These are phyloP conservation scores for Acleris cristana DNA, from an alignment of 2,888 invertebrate species.

Conservation along the genomic window DNA sequence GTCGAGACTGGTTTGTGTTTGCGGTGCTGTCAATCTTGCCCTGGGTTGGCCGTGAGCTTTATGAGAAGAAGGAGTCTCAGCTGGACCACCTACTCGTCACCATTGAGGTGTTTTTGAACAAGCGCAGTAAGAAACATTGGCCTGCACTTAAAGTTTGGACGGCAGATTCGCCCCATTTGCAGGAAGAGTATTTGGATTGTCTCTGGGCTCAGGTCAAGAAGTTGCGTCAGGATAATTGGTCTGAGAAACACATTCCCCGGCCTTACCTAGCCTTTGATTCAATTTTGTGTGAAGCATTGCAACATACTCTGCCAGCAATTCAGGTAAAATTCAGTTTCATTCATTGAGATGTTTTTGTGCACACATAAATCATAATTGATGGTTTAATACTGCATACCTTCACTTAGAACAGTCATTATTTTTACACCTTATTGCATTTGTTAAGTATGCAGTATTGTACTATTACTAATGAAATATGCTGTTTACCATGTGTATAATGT, in stretches of 20 bases:
- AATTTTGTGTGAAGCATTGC: slow-evolving; percentile 96
- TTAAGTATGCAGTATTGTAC: too few relatives aligned
- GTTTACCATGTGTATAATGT: too few relatives aligned
- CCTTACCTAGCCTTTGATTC: slow-evolving; percentile 98
- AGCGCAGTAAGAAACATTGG: slow-evolving; percentile 96
- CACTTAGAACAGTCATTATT: too few relatives aligned
- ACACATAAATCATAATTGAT: background rate
- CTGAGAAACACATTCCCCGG: slow-evolving; percentile 97
- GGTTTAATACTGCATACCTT: too few relatives aligned
- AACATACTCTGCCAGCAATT: slow-evolving; percentile 96
- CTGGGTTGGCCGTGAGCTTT: slow-evolving; percentile 97
- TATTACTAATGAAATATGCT: too few relatives aligned
- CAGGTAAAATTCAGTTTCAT: slow-evolving; percentile 60
- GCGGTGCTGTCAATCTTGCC: slow-evolving; percentile 96
- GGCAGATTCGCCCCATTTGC: slow-evolving; percentile 96
- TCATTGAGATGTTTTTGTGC: background rate
- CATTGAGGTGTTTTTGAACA: slow-evolving; percentile 95
- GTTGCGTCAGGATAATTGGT: slow-evolving; percentile 96
- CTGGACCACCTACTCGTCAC: slow-evolving; percentile 94
- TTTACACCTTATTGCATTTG: too few relatives aligned
- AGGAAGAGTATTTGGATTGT: slow-evolving; percentile 98
- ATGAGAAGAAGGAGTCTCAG: slow-evolving; percentile 97
- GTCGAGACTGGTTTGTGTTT: slow-evolving; percentile 92
- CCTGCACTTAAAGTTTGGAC: slow-evolving; percentile 97
- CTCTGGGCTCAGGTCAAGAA: slow-evolving; percentile 94